Conservation (phyloP, 2,797 vertebrate species). For the Scarus forsteni region DNA sequence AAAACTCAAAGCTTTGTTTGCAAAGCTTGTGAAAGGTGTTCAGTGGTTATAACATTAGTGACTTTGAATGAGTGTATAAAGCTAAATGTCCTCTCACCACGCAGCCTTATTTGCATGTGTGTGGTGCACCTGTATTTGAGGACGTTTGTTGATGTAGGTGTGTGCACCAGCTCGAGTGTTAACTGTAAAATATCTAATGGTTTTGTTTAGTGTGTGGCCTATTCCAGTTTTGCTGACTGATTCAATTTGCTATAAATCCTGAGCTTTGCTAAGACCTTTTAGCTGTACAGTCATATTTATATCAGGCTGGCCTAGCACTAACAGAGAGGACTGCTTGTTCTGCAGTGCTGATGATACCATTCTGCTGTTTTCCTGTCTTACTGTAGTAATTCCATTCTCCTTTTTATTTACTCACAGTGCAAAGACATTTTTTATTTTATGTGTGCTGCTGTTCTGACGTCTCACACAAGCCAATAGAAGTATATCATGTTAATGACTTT, state of each 20-base stretch:
- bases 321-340: constrained; percentile 31
- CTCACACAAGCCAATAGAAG: constrained; percentile 32
- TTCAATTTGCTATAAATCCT: constrained; percentile 68
- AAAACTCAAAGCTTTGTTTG: neutral
- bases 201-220: constrained; percentile 43
- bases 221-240: constrained; percentile 42
- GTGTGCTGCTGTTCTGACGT: constrained; percentile 29
- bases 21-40: neutral
- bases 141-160: constrained; percentile 24
- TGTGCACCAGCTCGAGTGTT: constrained; percentile 36
- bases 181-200: constrained; percentile 40
- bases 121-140: constrained; percentile 10
- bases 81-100: neutral
- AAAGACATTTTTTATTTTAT: constrained; percentile 57
- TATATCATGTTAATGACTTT: constrained; percentile 64
- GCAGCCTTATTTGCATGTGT: constrained; percentile 15
- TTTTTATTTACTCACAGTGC: constrained; percentile 47
- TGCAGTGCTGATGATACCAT: constrained; percentile 44
- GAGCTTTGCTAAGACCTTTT: constrained; percentile 45
- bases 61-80: neutral
- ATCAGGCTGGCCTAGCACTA: constrained; percentile 17
- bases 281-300: constrained; percentile 48
- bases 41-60: neutral
- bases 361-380: constrained; percentile 51
- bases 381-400: constrained; percentile 58